These are phyloP conservation scores for Leptinotarsa defecta DNA, from an alignment of 1,140 invertebrate species.

Conservation along the genomic window DNA sequence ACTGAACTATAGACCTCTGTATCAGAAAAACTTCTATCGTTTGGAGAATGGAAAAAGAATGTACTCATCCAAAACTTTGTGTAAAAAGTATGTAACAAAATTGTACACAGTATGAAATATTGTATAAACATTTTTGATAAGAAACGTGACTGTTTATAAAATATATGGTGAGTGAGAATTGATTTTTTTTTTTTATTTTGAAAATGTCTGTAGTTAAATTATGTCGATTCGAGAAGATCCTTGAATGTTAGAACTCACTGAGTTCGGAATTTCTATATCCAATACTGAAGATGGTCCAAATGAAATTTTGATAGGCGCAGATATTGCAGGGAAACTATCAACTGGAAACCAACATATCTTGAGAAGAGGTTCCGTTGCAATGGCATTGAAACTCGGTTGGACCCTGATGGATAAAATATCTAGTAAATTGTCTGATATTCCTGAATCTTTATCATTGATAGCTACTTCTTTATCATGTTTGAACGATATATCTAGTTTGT, in stretches of 20 bases:
- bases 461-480: background rate
- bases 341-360: constrained; percentile 37
- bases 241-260: constrained; percentile 28
- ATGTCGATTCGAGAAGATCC: constrained; percentile 2
- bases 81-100: too few relatives aligned
- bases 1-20: too few relatives aligned
- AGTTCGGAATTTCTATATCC: constrained; percentile 22
- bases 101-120: too few relatives aligned
- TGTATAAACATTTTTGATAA: too few relatives aligned
- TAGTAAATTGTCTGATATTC: background rate
- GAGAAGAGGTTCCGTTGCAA: background rate
- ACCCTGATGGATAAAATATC: background rate
- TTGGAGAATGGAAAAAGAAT: too few relatives aligned
- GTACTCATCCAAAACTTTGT: too few relatives aligned
- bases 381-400: background rate
- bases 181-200: too few relatives aligned
- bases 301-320: constrained; percentile 45
- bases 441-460: background rate
- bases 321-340: constrained; percentile 47
- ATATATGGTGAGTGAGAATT: too few relatives aligned
- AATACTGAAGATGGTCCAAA: constrained; percentile 33
- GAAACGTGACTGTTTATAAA: too few relatives aligned
- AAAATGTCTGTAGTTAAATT: constrained; percentile 23
- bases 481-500: background rate
- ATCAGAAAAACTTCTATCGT: too few relatives aligned